Evolutionary conservation across 64 coral and sea anemone genomes (phyloP), one percentile per base, ranked within the genome.

Genomic region (Dendrophyllia cribrosa): DNA sequence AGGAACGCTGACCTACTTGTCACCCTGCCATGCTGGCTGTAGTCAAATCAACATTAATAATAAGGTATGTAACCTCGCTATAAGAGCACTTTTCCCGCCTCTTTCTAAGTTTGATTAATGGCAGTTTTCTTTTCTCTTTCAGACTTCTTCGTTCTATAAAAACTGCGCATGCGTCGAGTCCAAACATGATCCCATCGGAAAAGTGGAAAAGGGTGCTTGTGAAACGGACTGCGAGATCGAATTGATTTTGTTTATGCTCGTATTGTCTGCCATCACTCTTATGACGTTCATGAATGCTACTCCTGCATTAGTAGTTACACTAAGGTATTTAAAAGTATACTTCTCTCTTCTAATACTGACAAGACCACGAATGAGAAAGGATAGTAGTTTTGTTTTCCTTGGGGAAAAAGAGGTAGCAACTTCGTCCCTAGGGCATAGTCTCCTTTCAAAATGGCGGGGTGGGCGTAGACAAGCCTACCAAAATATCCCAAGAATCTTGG

Each of bases 21-120:
- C 79, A 17, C 79, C 79, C 6, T 83, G 79, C 17, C 79, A 83
- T 48, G 79, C 79, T 6, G 79, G 79, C 16, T 83, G 79, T 20
- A 64, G 79, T 65, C 43, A 83, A 20, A 43, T 19, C 6, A 66
- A 83, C 17, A n/a, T 17, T 2, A 49, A 58, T 24, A 83, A 0
- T 58, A 66, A 83, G 79, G 79, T 81, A 58, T 6, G 12, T 24
- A 26, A 45, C 0, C 15, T 11, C 16, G 12, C 0, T 16, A 16
- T 10, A 47, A 1, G 43, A 16, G 9, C 20, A 7, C 26, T 4
- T 25, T 24, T 0, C 7, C 34, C 34, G 34, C 34, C 34, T 34
- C 2, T 34, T 34, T 34, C 34, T 34, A 34, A 34, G 2, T 34
- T 6, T 25, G 14, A 19, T 64, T 64, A 19, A 64, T 1, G 0